phyloP scores from a whole-genome alignment of 2,113 vertebrate species.

The Lipotes vexillifer region DNA sequence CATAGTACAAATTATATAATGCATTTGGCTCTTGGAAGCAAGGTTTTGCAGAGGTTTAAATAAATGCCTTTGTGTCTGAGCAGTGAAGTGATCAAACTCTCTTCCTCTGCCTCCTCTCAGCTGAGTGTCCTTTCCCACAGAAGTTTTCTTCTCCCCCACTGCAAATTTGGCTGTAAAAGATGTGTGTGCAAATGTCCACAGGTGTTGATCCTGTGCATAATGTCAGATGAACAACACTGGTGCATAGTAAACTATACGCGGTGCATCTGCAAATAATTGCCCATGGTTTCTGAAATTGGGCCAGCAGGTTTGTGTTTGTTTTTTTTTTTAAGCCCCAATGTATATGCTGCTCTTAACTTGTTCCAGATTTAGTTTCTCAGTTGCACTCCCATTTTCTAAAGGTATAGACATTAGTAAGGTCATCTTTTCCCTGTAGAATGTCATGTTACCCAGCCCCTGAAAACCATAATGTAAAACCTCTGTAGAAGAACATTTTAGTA shows the following conservation, averaged over 20 bases:
- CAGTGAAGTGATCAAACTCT: neutral
- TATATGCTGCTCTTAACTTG: slow-evolving; percentile 13
- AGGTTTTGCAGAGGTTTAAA: neutral
- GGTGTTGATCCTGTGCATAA: slow-evolving; percentile 32
- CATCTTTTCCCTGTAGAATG: neutral
- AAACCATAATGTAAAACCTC: neutral
- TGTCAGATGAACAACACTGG: slow-evolving; percentile 6
- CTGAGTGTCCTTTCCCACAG: neutral
- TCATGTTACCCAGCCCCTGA: neutral
- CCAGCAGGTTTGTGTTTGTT: neutral
- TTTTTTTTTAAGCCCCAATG: neutral
- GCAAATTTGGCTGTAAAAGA: slow-evolving; percentile 55
- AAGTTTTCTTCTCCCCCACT: neutral
- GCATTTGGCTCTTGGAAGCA: neutral
- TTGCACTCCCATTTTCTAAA: neutral
- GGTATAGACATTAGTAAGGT: neutral
- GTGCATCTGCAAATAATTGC: slow-evolving; percentile 40
- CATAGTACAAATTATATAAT: neutral
- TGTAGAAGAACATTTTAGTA: neutral
- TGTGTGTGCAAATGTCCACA: slow-evolving; percentile 50
- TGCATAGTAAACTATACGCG: neutral
- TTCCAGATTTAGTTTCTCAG: neutral
- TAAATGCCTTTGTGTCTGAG: neutral
- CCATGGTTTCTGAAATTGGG: neutral
- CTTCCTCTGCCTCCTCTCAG: neutral